Conservation (phyloP, 2,888 invertebrate genomes). For the Xestia sexstrigata region DNA sequence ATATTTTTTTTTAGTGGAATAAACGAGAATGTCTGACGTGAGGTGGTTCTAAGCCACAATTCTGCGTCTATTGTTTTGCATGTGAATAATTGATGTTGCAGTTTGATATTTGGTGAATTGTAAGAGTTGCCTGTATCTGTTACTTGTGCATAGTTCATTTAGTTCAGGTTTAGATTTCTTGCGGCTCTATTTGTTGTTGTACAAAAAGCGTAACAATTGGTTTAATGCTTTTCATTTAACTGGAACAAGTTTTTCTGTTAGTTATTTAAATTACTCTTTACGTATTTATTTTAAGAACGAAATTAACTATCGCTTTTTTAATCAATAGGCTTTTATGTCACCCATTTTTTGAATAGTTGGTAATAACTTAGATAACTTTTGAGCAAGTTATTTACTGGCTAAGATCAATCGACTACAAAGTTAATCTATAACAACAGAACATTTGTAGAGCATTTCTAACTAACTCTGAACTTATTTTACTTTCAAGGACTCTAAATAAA, state of each 20-base stretch:
- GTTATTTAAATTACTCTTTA: constrained; percentile 5
- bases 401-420: neutral
- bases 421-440: constrained; percentile 4
- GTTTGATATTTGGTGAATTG: constrained; percentile 61
- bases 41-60: constrained; percentile 87
- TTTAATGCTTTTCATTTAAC: constrained; percentile 34
- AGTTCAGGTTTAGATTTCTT: constrained; percentile 18
- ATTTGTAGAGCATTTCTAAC: constrained; percentile 42
- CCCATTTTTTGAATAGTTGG: neutral
- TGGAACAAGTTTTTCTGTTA: constrained; percentile 3
- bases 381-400: neutral
- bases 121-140: constrained; percentile 37
- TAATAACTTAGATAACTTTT: neutral
- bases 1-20: constrained; percentile 51
- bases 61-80: constrained; percentile 81
- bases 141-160: constrained; percentile 30
- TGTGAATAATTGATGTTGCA: constrained; percentile 72
- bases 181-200: constrained; percentile 15
- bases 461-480: constrained; percentile 61
- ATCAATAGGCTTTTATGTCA: neutral
- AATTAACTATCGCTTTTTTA: neutral
- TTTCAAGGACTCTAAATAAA: constrained; percentile 66
- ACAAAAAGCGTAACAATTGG: constrained; percentile 22
- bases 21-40: constrained; percentile 53
- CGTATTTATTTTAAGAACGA: neutral